phyloP scores from a whole-genome alignment of 2,797 vertebrate species.

The Allochrocebus solatus region DNA sequence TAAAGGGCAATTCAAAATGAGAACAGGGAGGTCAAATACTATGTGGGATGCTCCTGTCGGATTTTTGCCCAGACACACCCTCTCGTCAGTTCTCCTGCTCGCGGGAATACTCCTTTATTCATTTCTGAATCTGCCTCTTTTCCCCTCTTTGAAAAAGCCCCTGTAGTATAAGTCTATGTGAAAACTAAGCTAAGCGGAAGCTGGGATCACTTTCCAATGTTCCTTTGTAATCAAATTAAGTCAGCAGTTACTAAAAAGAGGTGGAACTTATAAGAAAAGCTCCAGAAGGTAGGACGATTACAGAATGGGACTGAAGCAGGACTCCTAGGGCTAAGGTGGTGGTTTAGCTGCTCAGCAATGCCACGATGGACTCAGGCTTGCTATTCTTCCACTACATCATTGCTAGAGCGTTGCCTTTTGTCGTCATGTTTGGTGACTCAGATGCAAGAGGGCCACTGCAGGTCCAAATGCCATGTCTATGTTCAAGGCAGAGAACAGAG shows the following conservation, averaged over 20 bases:
- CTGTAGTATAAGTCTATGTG: background rate
- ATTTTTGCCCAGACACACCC: background rate
- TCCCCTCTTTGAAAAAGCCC: background rate
- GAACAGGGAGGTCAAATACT: conserved; percentile 29
- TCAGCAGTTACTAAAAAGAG: background rate
- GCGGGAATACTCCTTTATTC: background rate
- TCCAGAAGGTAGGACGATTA: background rate
- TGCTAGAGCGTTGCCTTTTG: background rate
- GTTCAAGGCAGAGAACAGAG: background rate
- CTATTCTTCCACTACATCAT: background rate
- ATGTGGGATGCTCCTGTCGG: background rate
- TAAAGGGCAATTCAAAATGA: conserved; percentile 71
- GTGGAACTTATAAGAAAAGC: background rate
- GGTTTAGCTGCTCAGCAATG: background rate
- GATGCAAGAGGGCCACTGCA: background rate
- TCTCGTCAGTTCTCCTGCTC: background rate
- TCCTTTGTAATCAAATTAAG: background rate
- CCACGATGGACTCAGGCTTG: background rate
- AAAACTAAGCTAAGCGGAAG: background rate
- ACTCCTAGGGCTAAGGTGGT: background rate
- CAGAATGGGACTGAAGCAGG: background rate
- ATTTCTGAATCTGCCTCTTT: background rate
- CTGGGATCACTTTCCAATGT: background rate
- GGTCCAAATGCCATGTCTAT: background rate
- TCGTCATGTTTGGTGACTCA: background rate